Conservation (phyloP, 1,140 invertebrate species). For the Caenorhabditis remanei region DNA sequence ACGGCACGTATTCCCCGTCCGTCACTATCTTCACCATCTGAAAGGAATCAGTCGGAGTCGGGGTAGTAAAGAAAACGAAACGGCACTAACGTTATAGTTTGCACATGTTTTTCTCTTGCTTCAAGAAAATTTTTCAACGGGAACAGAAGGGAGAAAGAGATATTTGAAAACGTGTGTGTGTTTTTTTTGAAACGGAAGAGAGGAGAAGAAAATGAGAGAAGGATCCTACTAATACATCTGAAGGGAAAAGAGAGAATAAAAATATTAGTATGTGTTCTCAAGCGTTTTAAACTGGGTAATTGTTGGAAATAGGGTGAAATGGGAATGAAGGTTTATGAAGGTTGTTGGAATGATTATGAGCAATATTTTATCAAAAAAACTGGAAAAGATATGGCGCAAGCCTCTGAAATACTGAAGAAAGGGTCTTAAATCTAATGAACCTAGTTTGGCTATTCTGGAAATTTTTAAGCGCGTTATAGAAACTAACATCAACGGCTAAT, state of each 20-base stretch:
- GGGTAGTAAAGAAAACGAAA: not conserved
- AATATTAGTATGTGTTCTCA: not conserved
- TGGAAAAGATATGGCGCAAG: too few species aligned
- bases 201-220: not conserved
- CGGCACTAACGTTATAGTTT: conserved; percentile 37
- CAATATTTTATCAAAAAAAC: too few species aligned
- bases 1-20: conserved; percentile 73
- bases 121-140: not conserved
- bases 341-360: too few species aligned
- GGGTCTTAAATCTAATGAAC: too few species aligned
- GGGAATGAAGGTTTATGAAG: too few species aligned
- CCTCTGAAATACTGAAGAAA: too few species aligned
- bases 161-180: not conserved
- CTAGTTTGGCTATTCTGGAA: too few species aligned
- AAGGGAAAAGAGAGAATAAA: not conserved
- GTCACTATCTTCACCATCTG: conserved; percentile 57
- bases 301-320: too few species aligned
- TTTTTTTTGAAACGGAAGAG: not conserved
- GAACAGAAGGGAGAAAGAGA: not conserved
- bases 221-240: not conserved
- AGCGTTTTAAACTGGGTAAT: not conserved
- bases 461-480: too few species aligned
- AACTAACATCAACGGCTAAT: too few species aligned
- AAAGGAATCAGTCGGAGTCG: not conserved
- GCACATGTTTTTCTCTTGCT: conserved; percentile 51